Conservation (phyloP, 2,888 invertebrate species). For the Teleiodes luculella region DNA sequence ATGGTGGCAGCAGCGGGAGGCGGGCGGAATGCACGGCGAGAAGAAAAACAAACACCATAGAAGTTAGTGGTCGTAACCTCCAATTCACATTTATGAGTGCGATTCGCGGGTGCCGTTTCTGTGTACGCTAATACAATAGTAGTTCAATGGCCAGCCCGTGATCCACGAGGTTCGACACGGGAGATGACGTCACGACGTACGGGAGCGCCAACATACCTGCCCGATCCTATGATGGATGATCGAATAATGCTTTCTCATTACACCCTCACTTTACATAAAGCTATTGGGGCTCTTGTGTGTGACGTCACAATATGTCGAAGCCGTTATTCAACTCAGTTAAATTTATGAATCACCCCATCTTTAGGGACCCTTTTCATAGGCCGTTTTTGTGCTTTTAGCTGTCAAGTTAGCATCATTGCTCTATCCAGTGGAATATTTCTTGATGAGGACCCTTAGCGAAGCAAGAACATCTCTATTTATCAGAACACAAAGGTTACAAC, state of each 20-base stretch:
- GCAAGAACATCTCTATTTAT: too few relatives aligned
- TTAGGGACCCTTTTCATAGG: too few relatives aligned
- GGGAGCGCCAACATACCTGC: conserved; percentile 43
- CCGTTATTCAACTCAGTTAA: conserved; percentile 3
- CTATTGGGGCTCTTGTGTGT: conserved; percentile 1
- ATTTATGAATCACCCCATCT: not conserved
- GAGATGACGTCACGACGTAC: conserved; percentile 43
- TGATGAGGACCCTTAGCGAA: conserved; percentile 21
- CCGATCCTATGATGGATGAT: conserved; percentile 55
- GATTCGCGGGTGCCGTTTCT: not conserved
- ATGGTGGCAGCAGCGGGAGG: not conserved
- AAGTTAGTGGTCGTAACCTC: too few relatives aligned
- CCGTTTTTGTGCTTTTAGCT: too few relatives aligned
- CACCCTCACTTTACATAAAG: conserved; percentile 32
- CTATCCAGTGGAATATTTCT: too few relatives aligned
- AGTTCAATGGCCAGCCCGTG: too few relatives aligned
- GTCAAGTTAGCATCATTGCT: too few relatives aligned
- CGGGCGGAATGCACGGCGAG: too few relatives aligned
- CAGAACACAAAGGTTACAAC: too few relatives aligned
- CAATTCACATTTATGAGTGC: too few relatives aligned
- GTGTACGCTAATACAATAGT: too few relatives aligned
- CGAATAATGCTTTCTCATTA: conserved; percentile 52
- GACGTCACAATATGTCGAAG: conserved; percentile 7
- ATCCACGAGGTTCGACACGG: conserved; percentile 39
- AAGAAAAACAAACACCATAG: too few relatives aligned